A percentile compares a stretch with the other conserved stretches of the same genome.
Evolutionary conservation across 1,140 invertebrate species (phyloP).

Genomic region (Drosophila virilis): DNA sequence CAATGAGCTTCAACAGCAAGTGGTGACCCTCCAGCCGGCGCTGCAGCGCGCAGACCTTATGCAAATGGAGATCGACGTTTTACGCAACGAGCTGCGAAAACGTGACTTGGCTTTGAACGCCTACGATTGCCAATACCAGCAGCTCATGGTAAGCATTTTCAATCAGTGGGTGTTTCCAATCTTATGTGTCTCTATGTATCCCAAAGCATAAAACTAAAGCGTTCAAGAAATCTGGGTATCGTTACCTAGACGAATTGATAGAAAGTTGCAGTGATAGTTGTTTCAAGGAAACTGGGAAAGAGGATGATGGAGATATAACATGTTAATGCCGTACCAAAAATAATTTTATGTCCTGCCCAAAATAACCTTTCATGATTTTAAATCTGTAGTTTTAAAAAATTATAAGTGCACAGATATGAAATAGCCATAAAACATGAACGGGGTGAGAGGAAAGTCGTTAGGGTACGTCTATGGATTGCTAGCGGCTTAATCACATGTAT

Average conservation of each 20-base stretch:
- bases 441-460: conserved; percentile 52
- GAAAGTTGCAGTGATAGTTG: conserved; percentile 39
- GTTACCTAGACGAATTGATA: conserved; percentile 62
- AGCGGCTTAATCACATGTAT: conserved; percentile 12
- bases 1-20: conserved; percentile 61
- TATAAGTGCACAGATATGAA: not conserved
- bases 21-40: conserved; percentile 33
- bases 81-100: conserved; percentile 66
- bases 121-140: conserved; percentile 77
- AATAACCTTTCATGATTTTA: not conserved
- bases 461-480: conserved; percentile 32
- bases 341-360: conserved; percentile 1
- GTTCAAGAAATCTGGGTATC: conserved; percentile 74
- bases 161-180: conserved; percentile 2
- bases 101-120: conserved; percentile 63
- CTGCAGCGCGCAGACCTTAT: conserved; percentile 48
- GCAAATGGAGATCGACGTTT: conserved; percentile 57
- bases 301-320: conserved; percentile 45
- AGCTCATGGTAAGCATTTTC: conserved; percentile 68
- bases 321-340: conserved; percentile 13
- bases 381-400: conserved; percentile 20
- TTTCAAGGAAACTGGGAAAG: conserved; percentile 32
- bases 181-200: conserved; percentile 4
- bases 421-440: not conserved
- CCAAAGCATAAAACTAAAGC: conserved; percentile 61